A percentile compares a stretch with the other conserved stretches of the same genome.
phyloP scores from a whole-genome alignment of 1,140 invertebrate genomes.

The Mamestra configurata region DNA sequence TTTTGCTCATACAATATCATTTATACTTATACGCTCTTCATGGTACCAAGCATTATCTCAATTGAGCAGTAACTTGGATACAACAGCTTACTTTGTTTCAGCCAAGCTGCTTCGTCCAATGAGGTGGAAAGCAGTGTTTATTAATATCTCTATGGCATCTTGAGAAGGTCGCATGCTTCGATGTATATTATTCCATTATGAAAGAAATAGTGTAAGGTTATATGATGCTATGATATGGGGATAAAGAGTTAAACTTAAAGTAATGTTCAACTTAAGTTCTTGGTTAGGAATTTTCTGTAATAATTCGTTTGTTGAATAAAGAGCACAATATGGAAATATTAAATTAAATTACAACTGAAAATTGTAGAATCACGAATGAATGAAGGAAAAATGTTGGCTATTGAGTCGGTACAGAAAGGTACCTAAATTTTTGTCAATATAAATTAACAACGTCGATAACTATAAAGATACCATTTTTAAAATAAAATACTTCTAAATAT shows the following conservation, averaged over 20 bases:
- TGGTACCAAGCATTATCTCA: neutral
- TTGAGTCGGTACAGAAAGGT: too few species aligned
- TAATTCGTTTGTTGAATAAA: too few species aligned
- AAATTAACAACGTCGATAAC: too few species aligned
- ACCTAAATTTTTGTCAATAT: too few species aligned
- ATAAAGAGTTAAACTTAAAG: neutral
- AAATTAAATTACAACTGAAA: too few species aligned
- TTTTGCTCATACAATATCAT: neutral
- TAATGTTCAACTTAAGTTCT: too few species aligned
- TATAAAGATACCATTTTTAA: too few species aligned
- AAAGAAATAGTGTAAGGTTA: conserved; percentile 1
- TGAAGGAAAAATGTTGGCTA: too few species aligned
- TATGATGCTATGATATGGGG: too few species aligned
- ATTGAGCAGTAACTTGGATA: conserved; percentile 12
- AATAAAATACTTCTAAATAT: neutral
- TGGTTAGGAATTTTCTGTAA: too few species aligned
- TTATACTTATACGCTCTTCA: neutral
- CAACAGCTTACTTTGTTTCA: conserved; percentile 29
- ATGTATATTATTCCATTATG: neutral
- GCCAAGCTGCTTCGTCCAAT: neutral
- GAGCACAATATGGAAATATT: too few species aligned
- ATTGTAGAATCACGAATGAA: too few species aligned
- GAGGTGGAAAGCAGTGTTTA: conserved; percentile 27
- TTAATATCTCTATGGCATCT: conserved; percentile 16
- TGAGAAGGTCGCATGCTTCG: neutral